Percentiles rank a stretch among this genome's conserved stretches.
phyloP scores from a whole-genome alignment of 2,888 invertebrate genomes.

The Ectropis crepuscularia region DNA sequence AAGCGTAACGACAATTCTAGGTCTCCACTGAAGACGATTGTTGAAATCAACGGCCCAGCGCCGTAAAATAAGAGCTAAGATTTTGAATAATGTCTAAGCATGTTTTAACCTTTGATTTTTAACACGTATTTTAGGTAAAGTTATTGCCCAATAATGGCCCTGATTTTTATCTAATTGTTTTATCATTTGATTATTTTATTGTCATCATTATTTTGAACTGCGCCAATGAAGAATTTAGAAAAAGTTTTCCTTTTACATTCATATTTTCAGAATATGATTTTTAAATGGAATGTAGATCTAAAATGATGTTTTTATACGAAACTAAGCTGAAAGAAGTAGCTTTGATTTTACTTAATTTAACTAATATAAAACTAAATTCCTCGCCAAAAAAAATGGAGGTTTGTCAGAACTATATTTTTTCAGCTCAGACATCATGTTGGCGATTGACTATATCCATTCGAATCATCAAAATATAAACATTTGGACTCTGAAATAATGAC shows the following conservation, averaged over 20 bases:
- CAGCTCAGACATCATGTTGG: conserved; percentile 47
- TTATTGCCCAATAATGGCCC: conserved; percentile 47
- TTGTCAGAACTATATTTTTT: conserved; percentile 30
- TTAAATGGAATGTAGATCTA: conserved; percentile 51
- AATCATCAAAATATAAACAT: conserved; percentile 57
- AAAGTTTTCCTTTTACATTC: conserved; percentile 61
- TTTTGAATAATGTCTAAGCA: conserved; percentile 61
- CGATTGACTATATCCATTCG: conserved; percentile 53
- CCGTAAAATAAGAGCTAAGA: conserved; percentile 56
- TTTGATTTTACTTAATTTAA: conserved; percentile 12
- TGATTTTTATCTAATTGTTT: conserved; percentile 43
- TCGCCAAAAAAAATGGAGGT: not conserved
- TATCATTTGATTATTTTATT: conserved; percentile 72
- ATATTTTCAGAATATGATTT: conserved; percentile 78
- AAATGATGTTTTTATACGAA: conserved; percentile 14
- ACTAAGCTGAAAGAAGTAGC: conserved; percentile 44
- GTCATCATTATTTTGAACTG: conserved; percentile 41
- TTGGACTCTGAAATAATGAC: conserved; percentile 68
- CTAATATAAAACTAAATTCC: not conserved
- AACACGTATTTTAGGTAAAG: conserved; percentile 56
- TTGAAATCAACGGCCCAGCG: conserved; percentile 76
- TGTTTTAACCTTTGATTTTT: conserved; percentile 80
- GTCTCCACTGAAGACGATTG: conserved; percentile 73
- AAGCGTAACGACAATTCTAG: conserved; percentile 75
- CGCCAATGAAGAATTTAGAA: conserved; percentile 53